Conservation (phyloP, 1,140 invertebrate genomes). For the Xylocopa sonorina region DNA sequence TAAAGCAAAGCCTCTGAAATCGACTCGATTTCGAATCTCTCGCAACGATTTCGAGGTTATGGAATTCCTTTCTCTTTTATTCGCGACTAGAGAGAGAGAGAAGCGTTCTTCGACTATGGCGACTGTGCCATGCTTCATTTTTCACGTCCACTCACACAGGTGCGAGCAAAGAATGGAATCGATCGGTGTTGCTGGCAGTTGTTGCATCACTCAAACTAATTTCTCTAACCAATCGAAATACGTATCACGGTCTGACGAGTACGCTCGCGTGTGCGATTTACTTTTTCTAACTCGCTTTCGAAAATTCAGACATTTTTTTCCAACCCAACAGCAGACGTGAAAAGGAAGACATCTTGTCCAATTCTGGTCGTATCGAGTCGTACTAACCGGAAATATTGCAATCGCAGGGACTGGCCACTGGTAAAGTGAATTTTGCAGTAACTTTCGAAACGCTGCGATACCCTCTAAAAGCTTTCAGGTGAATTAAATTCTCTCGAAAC, state of each 20-base stretch:
- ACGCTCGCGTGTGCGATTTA: no score
- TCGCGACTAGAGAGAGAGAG: no score
- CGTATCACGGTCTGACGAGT: no score
- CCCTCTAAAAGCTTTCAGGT: conserved; percentile 63
- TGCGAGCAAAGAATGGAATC: no score
- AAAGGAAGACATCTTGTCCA: neutral
- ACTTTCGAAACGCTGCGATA: conserved; percentile 54
- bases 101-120: no score
- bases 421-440: conserved; percentile 47
- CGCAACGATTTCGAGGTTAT: neutral
- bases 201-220: no score
- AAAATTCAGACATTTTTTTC: neutral
- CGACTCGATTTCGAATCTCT: neutral
- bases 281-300: neutral
- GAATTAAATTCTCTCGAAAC: conserved; percentile 66
- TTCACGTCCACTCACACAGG: no score
- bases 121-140: no score
- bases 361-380: conserved; percentile 1
- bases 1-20: no score
- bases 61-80: neutral
- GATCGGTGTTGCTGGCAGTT: no score
- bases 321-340: no score
- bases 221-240: no score
- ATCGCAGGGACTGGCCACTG: conserved; percentile 14
- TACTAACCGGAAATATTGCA: conserved; percentile 49